Base-by-base conservation (phyloP, 2,797 vertebrate genomes). In the Holocentrus rufus region DNA sequence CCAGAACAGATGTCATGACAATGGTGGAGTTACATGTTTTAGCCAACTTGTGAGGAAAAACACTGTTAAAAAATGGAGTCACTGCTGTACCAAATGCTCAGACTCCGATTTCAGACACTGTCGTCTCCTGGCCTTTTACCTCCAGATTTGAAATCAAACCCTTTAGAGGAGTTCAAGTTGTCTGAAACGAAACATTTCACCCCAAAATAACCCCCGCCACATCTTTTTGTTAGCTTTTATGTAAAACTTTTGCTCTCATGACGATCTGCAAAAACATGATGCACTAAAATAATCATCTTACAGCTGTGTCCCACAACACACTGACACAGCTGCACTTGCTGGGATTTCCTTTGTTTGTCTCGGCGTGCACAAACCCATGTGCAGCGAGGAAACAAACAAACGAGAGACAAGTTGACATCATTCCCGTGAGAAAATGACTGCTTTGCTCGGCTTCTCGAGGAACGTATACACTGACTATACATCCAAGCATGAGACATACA, bases 201-300 rank as follows among this genome's bases (percentile, higher is more conserved):
- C 69, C 68, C 46, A 74, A 73, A 76, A 79, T 27, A 76, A 59
- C 25, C 60, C 71, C 34, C 4, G 11, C 70, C 55, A 36, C 62
- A 74, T 71, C 52, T 54, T 60, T 67, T 52, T 30, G 53, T 74
- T 82, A n/a, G 60, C 49, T 65, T 59, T 75, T 74, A 75, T 66
- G 56, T 34, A 23, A 57, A 39, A 20, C 71, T 64, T 61, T 30
- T 55, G 71, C 64, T 80, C 81, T 81, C 74, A 75, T 39, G 15
- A 56, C 87, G 78, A 85, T 85, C 63, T 58, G 68, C 46, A 67
- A 67, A 79, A 65, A 74, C 73, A 73, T 82, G 25, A 27, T 27
- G 25, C 4, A 27, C 25, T 27, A 27, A 27, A 27, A 27, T 27
- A 27, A 27, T 27, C 77, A 89, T 84, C 81, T 77, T 74, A 55